phyloP scores from a whole-genome alignment of 2,888 invertebrate species.

The Halictus quadricinctus region DNA sequence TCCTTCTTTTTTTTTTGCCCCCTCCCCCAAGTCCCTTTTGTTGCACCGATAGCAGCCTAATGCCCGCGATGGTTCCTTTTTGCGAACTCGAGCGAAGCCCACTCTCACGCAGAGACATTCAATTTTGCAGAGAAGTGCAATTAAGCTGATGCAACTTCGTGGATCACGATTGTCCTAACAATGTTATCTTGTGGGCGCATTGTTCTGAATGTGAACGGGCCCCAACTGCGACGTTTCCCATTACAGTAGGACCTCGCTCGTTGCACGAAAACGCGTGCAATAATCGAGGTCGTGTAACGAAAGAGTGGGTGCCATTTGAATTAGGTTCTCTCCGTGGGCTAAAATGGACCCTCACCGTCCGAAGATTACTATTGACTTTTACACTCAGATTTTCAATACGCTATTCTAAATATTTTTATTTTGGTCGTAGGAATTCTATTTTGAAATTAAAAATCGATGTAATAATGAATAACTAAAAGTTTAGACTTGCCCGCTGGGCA shows the following conservation, averaged over 20 bases:
- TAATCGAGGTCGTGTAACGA: too few species aligned
- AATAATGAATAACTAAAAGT: neutral
- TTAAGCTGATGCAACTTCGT: neutral
- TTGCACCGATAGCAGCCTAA: neutral
- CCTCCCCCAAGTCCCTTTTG: neutral
- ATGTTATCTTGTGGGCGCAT: neutral
- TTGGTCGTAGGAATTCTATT: too few species aligned
- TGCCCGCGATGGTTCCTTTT: neutral
- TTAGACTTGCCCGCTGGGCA: neutral
- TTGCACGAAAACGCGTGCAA: neutral
- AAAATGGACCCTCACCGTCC: too few species aligned
- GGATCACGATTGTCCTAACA: neutral
- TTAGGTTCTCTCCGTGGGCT: too few species aligned
- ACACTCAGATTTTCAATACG: too few species aligned
- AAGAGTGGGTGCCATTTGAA: too few species aligned
- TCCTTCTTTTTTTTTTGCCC: neutral
- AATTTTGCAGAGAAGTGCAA: neutral
- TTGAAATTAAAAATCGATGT: too few species aligned
- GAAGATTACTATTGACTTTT: too few species aligned
- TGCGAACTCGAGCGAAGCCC: conserved; percentile 1
- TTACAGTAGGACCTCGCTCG: too few species aligned
- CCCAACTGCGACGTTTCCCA: too few species aligned
- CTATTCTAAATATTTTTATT: too few species aligned
- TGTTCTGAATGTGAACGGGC: neutral
- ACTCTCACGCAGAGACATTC: neutral